Evolutionary conservation across 2,113 vertebrate species (phyloP), one percentile per base, ranked within the genome.

Genomic region (Siniperca chuatsi): DNA sequence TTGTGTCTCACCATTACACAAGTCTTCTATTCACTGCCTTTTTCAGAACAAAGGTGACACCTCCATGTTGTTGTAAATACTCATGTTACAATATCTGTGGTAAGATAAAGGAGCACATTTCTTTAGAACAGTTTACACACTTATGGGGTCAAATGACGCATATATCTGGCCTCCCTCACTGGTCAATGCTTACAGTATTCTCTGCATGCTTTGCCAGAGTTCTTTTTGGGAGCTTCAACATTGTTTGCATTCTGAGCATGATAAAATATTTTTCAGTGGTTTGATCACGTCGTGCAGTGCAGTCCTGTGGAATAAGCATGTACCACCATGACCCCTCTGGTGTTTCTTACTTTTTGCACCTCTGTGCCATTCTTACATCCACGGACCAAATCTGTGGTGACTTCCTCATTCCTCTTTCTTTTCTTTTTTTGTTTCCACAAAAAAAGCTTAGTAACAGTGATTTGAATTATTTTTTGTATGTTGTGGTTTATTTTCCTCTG

Each of bases 221-320:
- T 55, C 3, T 69, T 80, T 69, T n/a, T 40, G 74, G 80, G 67
- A 84, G 58, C 57, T 81, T 88, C 10, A 78, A 83, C 70, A 75
- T 77, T 42, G 20, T 89, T 90, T 88, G 75, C 87, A 81, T 86
- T 85, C 68, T 64, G 69, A 87, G 91, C 92, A 93, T 93, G 91
- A 87, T 82, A 6, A 75, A 79, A 80, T 84, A 76, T 65, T 54
- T 87, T 86, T 79, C n/a, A 65, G 40, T 83, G 9, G 77, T 89
- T 89, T 89, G 55, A 84, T 79, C 84, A 81, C 46, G 46, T 87
- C 20, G 76, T 93, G 75, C 79, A 75, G 87, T 94, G 88, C 90
- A 87, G 90, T 92, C 75, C 86, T 79, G 87, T 92, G 83, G 55
- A 87, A 81, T 77, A 73, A 89, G 89, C 91, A 92, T 92, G 90